Evolutionary conservation across 2,888 invertebrate genomes (phyloP).

Genomic region (Heteromyza rotundicornis): DNA sequence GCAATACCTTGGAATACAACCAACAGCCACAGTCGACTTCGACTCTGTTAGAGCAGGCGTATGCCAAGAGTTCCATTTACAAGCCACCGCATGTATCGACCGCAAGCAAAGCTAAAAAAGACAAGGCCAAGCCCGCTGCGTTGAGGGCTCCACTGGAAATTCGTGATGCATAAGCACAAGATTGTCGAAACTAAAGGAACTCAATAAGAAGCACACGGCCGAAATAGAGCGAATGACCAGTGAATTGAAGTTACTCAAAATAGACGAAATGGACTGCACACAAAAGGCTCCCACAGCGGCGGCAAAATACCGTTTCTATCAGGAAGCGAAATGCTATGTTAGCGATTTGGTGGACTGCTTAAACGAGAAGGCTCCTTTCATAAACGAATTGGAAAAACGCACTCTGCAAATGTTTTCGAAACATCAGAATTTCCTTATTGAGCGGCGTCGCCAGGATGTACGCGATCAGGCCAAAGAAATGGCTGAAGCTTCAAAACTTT

Average conservation of each 20-base stretch:
- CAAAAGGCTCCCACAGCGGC: constrained; percentile 69
- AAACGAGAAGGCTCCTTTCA: constrained; percentile 86
- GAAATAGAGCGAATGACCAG: constrained; percentile 62
- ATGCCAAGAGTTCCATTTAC: constrained; percentile 55
- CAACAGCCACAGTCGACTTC: constrained; percentile 54
- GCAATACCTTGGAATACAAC: constrained; percentile 27
- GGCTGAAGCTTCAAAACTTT: constrained; percentile 71
- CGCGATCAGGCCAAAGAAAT: constrained; percentile 94
- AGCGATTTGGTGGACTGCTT: constrained; percentile 97
- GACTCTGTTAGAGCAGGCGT: constrained; percentile 59
- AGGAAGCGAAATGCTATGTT: constrained; percentile 93
- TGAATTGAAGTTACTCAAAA: constrained; percentile 61
- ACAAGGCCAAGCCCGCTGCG: constrained; percentile 49
- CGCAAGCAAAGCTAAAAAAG: constrained; percentile 43
- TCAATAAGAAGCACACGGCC: constrained; percentile 62
- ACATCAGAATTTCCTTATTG: constrained; percentile 77
- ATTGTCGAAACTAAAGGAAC: constrained; percentile 67
- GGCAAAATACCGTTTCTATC: constrained; percentile 89
- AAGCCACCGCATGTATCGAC: constrained; percentile 44
- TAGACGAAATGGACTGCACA: constrained; percentile 64
- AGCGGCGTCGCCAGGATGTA: constrained; percentile 88
- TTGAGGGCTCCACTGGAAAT: constrained; percentile 58
- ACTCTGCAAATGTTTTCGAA: constrained; percentile 75
- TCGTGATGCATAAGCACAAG: constrained; percentile 55
- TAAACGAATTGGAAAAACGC: constrained; percentile 81